Evolutionary conservation across 2,113 vertebrate species (phyloP), one percentile per base, ranked within the genome.

Genomic region (Shinisaurus crocodilurus): DNA sequence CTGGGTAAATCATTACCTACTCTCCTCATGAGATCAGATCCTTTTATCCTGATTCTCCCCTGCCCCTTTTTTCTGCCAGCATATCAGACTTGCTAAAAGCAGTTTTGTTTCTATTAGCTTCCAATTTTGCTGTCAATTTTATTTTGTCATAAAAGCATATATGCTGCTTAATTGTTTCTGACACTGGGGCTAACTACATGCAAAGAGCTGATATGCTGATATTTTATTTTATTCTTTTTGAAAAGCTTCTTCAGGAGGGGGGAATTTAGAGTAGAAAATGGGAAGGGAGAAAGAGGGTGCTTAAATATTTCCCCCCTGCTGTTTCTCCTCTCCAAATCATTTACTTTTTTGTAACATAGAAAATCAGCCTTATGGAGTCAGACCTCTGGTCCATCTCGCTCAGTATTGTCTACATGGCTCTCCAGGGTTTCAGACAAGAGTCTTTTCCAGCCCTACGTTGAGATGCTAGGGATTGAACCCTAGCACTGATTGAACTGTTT

Each of bases 71-170:
- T 32, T 72, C 45, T 27, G 7, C 32, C 16, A 72, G 6, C 32
- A 37, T 18, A 54, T 54, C 43, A 69, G 45, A 37, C 43, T 37
- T 57, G 5, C 40, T 57, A 74, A 87, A 54, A 63, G 37, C 74
- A 63, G 48, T 74, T 89, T 72, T 43, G 37, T 87, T 87, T 75
- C 74, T 48, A 34, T 87, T 63, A 77, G 57, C 57, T 87, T 89
- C 16, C 27, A 72, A 69, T 60, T 43, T 34, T 63, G 67, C 15
- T 63, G n/a, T 82, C 80, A 74, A 45, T 34, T 60, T 37, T 70
- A 81, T 88, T 88, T 75, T 82, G 48, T 72, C 67, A 70, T 13
- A 12, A 57, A 48, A 40, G 25, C 50, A 45, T 83, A 82, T 34
- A 12, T 32, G 27, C 27, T 43, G 18, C 29, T 82, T 82, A 32